Evolutionary conservation across 2,888 invertebrate genomes (phyloP).

Genomic region (Sphaerophoria taeniata): DNA sequence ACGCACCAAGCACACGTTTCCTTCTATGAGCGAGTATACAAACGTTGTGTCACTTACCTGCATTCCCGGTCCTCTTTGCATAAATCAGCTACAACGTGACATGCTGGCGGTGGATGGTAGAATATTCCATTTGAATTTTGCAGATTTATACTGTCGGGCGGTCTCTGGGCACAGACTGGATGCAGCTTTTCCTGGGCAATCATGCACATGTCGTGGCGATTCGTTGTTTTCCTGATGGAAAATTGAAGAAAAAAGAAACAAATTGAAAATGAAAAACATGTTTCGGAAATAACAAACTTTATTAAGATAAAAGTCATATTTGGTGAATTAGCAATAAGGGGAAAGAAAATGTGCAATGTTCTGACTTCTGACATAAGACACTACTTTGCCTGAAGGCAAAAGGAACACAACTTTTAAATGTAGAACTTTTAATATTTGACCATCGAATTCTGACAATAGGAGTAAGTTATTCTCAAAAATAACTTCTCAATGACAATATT

Average conservation of each 20-base stretch:
- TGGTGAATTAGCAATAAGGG: no score
- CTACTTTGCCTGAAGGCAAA: no score
- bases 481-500: no score
- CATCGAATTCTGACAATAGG: no score
- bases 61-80: conserved; percentile 93
- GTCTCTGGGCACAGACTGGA: conserved; percentile 93
- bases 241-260: conserved; percentile 11
- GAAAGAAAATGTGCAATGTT: no score
- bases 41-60: conserved; percentile 85
- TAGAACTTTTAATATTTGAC: no score
- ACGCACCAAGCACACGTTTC: conserved; percentile 4
- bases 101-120: conserved; percentile 90
- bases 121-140: conserved; percentile 83
- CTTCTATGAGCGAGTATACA: not conserved
- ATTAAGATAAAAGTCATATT: no score
- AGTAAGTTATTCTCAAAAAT: no score
- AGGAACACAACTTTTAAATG: no score
- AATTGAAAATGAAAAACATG: conserved; percentile 9
- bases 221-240: conserved; percentile 90
- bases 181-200: conserved; percentile 95
- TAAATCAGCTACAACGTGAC: conserved; percentile 91
- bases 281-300: not conserved
- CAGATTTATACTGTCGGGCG: conserved; percentile 85
- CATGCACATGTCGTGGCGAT: conserved; percentile 93
- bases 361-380: no score